Percentiles rank a stretch among this genome's conserved stretches.
These are phyloP conservation scores for Drosophila arawakana DNA, from an alignment of 1,140 invertebrate genomes.

Conservation along the genomic window DNA sequence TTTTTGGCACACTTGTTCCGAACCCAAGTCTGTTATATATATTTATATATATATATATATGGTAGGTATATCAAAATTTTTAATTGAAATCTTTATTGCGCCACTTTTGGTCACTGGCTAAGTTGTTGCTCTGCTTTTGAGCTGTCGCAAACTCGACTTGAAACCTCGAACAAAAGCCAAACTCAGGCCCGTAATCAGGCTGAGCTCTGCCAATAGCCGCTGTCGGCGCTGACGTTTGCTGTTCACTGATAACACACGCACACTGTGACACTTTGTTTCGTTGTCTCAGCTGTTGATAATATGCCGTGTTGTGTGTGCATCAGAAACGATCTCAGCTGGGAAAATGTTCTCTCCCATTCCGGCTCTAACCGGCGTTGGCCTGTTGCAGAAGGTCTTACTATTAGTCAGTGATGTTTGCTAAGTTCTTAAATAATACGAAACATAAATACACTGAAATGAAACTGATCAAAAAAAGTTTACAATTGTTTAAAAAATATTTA, in stretches of 20 bases:
- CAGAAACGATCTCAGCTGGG: conserved; percentile 26
- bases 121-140: conserved; percentile 44
- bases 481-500: too few relatives aligned
- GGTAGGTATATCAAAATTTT: neutral
- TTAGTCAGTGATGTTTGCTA: neutral
- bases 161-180: conserved; percentile 79
- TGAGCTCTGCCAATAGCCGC: conserved; percentile 41
- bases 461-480: too few relatives aligned
- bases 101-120: conserved; percentile 69
- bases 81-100: conserved; percentile 11
- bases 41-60: neutral
- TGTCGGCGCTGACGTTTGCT: conserved; percentile 5
- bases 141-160: conserved; percentile 66
- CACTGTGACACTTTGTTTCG: conserved; percentile 11
- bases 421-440: neutral
- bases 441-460: neutral
- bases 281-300: conserved; percentile 46
- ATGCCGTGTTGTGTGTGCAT: conserved; percentile 14
- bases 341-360: conserved; percentile 34
- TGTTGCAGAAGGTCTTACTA: conserved; percentile 64
- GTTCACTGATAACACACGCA: conserved; percentile 33
- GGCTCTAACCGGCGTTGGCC: conserved; percentile 62
- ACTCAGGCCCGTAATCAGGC: conserved; percentile 60
- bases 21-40: conserved; percentile 6
- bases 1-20: conserved; percentile 35